phyloP scores from a whole-genome alignment of 2,888 invertebrate species.

The Rugalucina vietnamica region DNA sequence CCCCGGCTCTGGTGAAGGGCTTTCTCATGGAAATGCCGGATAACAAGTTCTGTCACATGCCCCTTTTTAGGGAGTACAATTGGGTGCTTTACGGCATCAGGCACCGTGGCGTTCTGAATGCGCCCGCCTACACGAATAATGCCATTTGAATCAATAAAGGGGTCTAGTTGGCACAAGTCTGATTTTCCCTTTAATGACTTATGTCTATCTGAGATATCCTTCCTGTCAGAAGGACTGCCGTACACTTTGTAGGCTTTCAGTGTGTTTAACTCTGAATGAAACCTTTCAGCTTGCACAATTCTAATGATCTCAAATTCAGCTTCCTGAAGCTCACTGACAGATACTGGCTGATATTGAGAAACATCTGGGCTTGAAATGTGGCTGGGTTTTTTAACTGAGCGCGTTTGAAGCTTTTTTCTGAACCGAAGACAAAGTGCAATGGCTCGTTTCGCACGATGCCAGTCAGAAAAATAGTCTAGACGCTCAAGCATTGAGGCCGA shows the following conservation, averaged over 20 bases:
- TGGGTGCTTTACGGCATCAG: slow-evolving; percentile 9
- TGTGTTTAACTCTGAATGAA: not conserved
- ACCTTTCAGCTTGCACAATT: not conserved
- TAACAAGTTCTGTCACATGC: slow-evolving; percentile 46
- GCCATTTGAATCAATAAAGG: slow-evolving; percentile 40
- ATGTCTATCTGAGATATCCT: not conserved
- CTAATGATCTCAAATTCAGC: slow-evolving; percentile 6
- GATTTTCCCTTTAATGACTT: slow-evolving; percentile 19
- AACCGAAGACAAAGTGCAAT: slow-evolving; percentile 28
- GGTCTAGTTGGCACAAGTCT: slow-evolving; percentile 42
- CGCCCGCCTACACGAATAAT: slow-evolving; percentile 17
- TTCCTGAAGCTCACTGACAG: not conserved
- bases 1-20: slow-evolving; percentile 50
- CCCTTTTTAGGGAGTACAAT: not conserved
- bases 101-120: not conserved
- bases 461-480: slow-evolving; percentile 38
- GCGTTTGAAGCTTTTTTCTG: not conserved
- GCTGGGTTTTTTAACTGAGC: not conserved
- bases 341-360: slow-evolving; percentile 1
- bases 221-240: not conserved
- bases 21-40: slow-evolving; percentile 50
- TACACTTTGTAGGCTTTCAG: not conserved
- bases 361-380: not conserved
- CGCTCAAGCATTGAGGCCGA: slow-evolving; percentile 5
- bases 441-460: slow-evolving; percentile 21